Evolutionary conservation across 2,113 vertebrate genomes (phyloP), one percentile per base, ranked within the genome.

Genomic region (Sander vitreus): DNA sequence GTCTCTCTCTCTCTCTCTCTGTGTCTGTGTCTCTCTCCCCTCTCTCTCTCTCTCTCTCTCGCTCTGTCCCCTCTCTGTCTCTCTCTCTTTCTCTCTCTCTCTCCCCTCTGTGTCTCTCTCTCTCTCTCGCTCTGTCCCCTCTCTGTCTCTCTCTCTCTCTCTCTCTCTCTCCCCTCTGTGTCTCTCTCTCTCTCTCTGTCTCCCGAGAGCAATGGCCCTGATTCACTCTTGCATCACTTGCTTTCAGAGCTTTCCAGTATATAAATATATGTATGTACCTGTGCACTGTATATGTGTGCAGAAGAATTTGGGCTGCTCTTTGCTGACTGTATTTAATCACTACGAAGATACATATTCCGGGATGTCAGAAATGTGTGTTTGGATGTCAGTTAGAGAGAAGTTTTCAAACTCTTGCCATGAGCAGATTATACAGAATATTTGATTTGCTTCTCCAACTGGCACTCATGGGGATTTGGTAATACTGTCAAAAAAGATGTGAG

Each of bases 361-460:
- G 80, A 66, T 88, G 80, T 87, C 86, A 83, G 81, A 75, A 78
- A 73, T 86, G 36, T 77, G 47, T 72, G 69, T 83, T 80, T 68
- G 64, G 70, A 76, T 69, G 80, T 92, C 88, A 76, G 87, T 87
- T 87, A 84, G 83, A 74, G 71, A 82, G 83, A 88, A 86, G 75
- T 85, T 93, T 84, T 78, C 81, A 33, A 50, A 48, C 73, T 83
- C 76, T 74, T 57, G 75, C 79, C 65, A 74, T 85, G 78, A 82
- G 76, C 83, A 93, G 89, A 94, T 94, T 86, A 94, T 80, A 94
- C 83, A 87, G 94, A 95, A 95, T 94, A 93, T 88, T 90, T 88
- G 73, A 95, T 94, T 62, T 55, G 59, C 76, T 60, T 89, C 89
- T 91, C n/a, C 60, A 68, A n/a, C 88, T 11, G 71, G 54, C 19